Evolutionary conservation across 1,140 invertebrate genomes (phyloP).

Genomic region (Caerostris extrusa): DNA sequence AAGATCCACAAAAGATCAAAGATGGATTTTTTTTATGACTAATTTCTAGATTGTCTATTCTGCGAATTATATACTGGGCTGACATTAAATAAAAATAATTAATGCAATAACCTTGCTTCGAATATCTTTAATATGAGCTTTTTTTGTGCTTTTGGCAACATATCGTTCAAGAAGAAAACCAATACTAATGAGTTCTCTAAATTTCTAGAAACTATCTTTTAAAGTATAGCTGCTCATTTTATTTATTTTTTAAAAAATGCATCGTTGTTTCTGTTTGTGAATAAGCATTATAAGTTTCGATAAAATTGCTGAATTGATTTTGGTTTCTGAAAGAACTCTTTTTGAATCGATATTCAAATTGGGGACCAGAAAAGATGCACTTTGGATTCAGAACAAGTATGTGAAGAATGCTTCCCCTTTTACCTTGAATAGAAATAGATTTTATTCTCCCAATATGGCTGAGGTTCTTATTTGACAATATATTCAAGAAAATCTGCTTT

Average conservation of each 20-base stretch:
- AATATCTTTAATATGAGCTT: too few species aligned
- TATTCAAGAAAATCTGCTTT: not conserved
- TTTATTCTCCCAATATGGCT: not conserved
- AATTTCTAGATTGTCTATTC: too few species aligned
- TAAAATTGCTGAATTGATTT: conserved; percentile 47
- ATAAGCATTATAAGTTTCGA: conserved; percentile 44
- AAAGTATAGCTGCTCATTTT: not conserved
- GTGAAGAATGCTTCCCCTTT: not conserved
- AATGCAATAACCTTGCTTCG: too few species aligned
- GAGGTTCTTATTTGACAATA: not conserved
- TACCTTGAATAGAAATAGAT: not conserved
- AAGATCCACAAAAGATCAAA: too few species aligned
- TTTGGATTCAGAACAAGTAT: not conserved
- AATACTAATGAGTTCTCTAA: conserved; percentile 4
- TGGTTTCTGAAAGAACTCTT: not conserved
- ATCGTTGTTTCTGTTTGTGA: not conserved
- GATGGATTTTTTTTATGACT: too few species aligned
- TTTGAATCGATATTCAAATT: conserved; percentile 59
- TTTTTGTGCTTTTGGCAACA: too few species aligned
- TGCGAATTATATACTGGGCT: too few species aligned
- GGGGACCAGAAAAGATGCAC: conserved; percentile 19
- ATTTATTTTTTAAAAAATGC: not conserved
- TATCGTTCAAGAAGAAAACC: not conserved
- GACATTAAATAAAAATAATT: too few species aligned
- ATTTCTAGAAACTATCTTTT: not conserved